Evolutionary conservation across 2,113 vertebrate genomes (phyloP).

Genomic region (Dasyprocta punctata): DNA sequence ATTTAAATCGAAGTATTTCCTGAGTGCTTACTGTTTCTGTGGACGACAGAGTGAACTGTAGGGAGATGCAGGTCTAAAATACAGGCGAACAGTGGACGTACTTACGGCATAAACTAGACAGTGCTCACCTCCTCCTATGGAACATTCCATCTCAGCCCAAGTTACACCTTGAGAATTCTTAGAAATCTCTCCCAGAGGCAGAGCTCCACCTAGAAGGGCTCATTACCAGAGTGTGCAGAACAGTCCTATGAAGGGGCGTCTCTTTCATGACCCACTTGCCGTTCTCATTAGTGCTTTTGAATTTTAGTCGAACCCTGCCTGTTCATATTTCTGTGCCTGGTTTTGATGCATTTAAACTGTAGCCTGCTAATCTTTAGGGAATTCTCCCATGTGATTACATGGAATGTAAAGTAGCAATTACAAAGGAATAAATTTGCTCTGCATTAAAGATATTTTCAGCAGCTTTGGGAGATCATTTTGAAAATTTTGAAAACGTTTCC

Average conservation of each 20-base stretch:
- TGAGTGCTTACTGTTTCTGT: not conserved
- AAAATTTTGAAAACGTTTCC: slow-evolving; percentile 49
- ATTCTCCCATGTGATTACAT: slow-evolving; percentile 48
- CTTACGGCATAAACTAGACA: too few species aligned
- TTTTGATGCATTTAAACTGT: slow-evolving; percentile 41
- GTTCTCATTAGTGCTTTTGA: not conserved
- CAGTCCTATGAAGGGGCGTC: not conserved
- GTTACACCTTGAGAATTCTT: not conserved
- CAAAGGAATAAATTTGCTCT: slow-evolving; percentile 71
- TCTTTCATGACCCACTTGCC: not conserved
- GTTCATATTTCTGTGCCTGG: slow-evolving; percentile 43
- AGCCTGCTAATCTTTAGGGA: slow-evolving; percentile 54
- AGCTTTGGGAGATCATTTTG: slow-evolving; percentile 53
- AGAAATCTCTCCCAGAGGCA: not conserved
- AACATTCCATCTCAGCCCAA: not conserved
- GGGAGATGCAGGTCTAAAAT: not conserved
- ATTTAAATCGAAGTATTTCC: not conserved
- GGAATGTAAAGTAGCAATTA: slow-evolving; percentile 63
- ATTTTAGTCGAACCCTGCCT: slow-evolving; percentile 10
- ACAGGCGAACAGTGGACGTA: not conserved
- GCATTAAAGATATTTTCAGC: slow-evolving; percentile 57
- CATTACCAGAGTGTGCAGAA: not conserved
- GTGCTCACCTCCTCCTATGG: not conserved
- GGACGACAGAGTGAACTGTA: not conserved
- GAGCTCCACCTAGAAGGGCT: not conserved